phyloP scores from a whole-genome alignment of 2,113 vertebrate genomes.

The Tricholaema leucomelas region DNA sequence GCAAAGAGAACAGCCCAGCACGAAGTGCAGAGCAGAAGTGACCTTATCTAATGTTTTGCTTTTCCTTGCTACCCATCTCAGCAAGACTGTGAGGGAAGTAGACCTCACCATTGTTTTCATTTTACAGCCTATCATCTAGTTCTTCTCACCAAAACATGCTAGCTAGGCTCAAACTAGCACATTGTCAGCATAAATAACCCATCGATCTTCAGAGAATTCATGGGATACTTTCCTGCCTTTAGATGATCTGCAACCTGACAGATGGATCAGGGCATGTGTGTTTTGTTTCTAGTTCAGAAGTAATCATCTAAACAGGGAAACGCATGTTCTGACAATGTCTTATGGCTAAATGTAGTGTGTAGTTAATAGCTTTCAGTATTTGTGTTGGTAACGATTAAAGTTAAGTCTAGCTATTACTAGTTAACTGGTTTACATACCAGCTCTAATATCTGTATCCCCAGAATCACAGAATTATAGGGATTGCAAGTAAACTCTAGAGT shows the following conservation, averaged over 20 bases:
- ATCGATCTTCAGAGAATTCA: not conserved
- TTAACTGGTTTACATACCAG: not conserved
- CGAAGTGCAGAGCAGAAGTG: too few relatives aligned
- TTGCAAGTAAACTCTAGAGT: too few relatives aligned
- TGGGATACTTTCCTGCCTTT: not conserved
- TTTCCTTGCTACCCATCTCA: too few relatives aligned
- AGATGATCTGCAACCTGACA: not conserved
- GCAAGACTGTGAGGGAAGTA: too few relatives aligned
- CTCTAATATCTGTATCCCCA: not conserved
- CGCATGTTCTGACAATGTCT: not conserved
- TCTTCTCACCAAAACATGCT: too few relatives aligned
- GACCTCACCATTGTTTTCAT: too few relatives aligned
- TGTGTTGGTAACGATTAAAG: not conserved
- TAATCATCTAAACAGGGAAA: not conserved
- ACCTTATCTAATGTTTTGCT: too few relatives aligned
- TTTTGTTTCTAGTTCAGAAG: not conserved
- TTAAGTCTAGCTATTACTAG: not conserved
- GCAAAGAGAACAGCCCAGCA: too few relatives aligned
- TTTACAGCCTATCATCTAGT: too few relatives aligned
- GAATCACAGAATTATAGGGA: too few relatives aligned
- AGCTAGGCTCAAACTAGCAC: too few relatives aligned
- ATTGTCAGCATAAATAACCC: not conserved
- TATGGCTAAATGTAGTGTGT: not conserved
- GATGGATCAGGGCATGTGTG: rapidly evolving
- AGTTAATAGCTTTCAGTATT: not conserved